Percentiles rank a stretch among this genome's conserved stretches.
Conservation (phyloP, 2,797 vertebrate species). For the Myripristis jacobus region DNA sequence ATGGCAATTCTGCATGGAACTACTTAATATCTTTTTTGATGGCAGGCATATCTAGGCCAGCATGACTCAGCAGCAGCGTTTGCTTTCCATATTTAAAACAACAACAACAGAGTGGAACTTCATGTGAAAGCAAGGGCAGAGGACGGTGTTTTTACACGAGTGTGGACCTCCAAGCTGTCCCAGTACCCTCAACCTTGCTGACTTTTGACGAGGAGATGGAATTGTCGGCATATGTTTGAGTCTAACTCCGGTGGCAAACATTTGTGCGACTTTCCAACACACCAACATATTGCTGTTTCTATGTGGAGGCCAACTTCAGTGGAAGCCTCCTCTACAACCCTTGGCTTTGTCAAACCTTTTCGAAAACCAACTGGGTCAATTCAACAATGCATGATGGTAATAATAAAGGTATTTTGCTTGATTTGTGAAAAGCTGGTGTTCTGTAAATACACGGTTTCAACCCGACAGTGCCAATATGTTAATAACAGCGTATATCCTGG, state of each 20-base stretch:
- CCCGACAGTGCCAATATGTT: no score
- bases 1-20: neutral
- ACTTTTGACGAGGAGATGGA: neutral
- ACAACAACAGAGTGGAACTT: conserved; percentile 3
- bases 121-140: neutral
- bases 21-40: conserved; percentile 14
- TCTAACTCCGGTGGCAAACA: neutral
- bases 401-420: neutral
- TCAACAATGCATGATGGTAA: no score
- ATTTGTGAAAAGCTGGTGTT: no score
- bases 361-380: no score
- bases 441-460: no score
- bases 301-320: neutral
- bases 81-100: conserved; percentile 6
- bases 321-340: no score
- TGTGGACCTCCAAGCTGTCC: neutral
- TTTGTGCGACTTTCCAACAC: neutral
- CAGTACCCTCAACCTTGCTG: neutral
- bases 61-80: conserved; percentile 25
- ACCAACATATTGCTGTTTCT: neutral
- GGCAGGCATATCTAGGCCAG: conserved; percentile 14
- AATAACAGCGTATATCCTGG: no score
- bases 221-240: neutral
- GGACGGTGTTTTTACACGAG: neutral
- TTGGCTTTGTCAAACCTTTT: no score